These are phyloP conservation scores for Poeciliopsis turrubarensis DNA, from an alignment of 2,113 vertebrate species.

Conservation along the genomic window DNA sequence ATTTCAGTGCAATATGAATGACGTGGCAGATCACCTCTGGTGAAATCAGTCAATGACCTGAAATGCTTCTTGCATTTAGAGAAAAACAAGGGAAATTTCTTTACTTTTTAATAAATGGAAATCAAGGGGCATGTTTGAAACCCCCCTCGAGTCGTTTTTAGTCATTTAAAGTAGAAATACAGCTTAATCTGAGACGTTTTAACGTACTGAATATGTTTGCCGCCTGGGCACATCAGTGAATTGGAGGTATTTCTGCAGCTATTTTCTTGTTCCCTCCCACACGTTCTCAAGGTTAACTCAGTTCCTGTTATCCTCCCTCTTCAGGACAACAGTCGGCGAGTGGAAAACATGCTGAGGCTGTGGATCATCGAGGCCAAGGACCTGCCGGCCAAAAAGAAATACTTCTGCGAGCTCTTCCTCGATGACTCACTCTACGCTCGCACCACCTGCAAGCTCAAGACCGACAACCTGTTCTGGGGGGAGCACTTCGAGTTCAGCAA, in stretches of 20 bases:
- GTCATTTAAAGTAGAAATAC: not conserved
- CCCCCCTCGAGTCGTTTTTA: not conserved
- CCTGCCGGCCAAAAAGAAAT: conserved; percentile 96
- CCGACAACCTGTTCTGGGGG: conserved; percentile 98
- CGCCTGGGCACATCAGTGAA: not conserved
- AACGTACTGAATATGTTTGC: not conserved
- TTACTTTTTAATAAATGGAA: conserved; percentile 8
- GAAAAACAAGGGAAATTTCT: conserved; percentile 6
- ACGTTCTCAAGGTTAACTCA: not conserved
- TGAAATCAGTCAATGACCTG: conserved; percentile 39
- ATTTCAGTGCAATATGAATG: conserved; percentile 38
- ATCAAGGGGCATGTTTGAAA: not conserved
- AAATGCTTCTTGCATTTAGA: conserved; percentile 22
- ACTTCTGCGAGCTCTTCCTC: conserved; percentile 95
- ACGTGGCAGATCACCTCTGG: conserved; percentile 9
- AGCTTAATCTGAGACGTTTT: not conserved
- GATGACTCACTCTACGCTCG: conserved; percentile 97
- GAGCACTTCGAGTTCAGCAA: conserved; percentile 99
- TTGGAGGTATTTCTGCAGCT: not conserved
- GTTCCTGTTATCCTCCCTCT: conserved; percentile 9
- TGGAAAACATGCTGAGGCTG: conserved; percentile 93
- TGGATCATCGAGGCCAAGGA: conserved; percentile 99
- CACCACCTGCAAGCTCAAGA: conserved; percentile 98
- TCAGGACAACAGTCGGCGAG: conserved; percentile 96
- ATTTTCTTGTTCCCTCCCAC: not conserved